Conservation (phyloP, 1,140 invertebrate species). For the Belonocnema kinseyi region DNA sequence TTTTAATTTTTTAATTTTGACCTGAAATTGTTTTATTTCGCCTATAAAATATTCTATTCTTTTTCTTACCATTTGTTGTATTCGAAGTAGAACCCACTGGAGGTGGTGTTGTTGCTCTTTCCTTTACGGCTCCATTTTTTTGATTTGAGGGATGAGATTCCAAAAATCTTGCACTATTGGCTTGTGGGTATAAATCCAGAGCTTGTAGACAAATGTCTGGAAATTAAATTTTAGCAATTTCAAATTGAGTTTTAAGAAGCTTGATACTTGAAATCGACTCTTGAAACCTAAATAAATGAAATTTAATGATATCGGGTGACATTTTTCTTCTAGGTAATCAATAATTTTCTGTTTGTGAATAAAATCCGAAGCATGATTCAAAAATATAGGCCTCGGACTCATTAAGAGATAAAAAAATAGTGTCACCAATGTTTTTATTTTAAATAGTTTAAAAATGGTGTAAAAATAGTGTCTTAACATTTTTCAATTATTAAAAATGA, state of each 20-base stretch:
- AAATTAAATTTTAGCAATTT: conserved; percentile 10
- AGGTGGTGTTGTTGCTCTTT: not conserved
- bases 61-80: conserved; percentile 1
- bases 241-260: not conserved
- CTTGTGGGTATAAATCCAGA: conserved; percentile 39
- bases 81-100: not conserved
- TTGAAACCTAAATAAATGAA: too few relatives aligned
- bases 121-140: not conserved
- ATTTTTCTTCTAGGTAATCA: too few relatives aligned
- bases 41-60: not conserved
- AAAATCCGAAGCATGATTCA: too few relatives aligned
- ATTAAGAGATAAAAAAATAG: too few relatives aligned
- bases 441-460: too few relatives aligned
- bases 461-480: too few relatives aligned
- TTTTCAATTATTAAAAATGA: too few relatives aligned
- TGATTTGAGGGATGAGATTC: not conserved
- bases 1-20: too few relatives aligned
- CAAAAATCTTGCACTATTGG: not conserved
- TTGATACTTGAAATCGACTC: not conserved
- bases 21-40: too few relatives aligned
- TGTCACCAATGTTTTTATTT: too few relatives aligned
- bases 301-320: too few relatives aligned
- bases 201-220: conserved; percentile 42
- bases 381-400: too few relatives aligned
- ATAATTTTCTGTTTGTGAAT: not conserved